Evolutionary conservation across 1,140 invertebrate species (phyloP).

Genomic region (Piezodorus guildinii): DNA sequence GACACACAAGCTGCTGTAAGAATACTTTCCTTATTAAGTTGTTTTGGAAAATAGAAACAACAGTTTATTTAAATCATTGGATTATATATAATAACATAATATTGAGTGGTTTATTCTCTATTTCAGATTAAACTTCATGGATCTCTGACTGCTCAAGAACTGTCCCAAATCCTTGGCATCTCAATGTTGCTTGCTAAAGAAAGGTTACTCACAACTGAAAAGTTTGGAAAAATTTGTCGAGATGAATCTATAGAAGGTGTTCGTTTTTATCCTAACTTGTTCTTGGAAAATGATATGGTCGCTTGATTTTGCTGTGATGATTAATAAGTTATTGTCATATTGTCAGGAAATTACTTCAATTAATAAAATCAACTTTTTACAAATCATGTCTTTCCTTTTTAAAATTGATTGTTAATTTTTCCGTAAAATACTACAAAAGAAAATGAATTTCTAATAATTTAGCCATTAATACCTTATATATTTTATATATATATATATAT

Average conservation of each 20-base stretch:
- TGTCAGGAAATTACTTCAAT: not conserved
- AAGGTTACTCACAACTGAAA: constrained; percentile 70
- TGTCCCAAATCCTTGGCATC: constrained; percentile 67
- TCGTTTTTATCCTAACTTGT: constrained; percentile 81
- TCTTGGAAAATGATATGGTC: constrained; percentile 39
- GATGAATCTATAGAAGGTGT: constrained; percentile 90
- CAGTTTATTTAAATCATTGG: no score
- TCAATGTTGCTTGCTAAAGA: constrained; percentile 83
- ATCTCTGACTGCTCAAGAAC: constrained; percentile 70
- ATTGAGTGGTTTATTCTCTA: not conserved
- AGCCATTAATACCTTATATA: no score
- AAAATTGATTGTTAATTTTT: no score
- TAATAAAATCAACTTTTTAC: not conserved
- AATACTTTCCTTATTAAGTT: not conserved
- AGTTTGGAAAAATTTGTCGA: constrained; percentile 70
- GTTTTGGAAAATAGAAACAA: no score
- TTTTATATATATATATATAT: no score
- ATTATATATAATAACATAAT: no score
- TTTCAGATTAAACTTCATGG: constrained; percentile 55
- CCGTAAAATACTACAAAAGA: no score
- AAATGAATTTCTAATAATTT: no score
- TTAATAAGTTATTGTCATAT: not conserved
- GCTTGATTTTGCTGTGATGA: not conserved
- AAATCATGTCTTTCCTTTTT: no score
- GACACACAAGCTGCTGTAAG: constrained; percentile 34